A percentile compares a stretch with the other conserved stretches of the same genome.
Evolutionary conservation across 2,888 invertebrate genomes (phyloP).

Genomic region (Latrodectus elegans): DNA sequence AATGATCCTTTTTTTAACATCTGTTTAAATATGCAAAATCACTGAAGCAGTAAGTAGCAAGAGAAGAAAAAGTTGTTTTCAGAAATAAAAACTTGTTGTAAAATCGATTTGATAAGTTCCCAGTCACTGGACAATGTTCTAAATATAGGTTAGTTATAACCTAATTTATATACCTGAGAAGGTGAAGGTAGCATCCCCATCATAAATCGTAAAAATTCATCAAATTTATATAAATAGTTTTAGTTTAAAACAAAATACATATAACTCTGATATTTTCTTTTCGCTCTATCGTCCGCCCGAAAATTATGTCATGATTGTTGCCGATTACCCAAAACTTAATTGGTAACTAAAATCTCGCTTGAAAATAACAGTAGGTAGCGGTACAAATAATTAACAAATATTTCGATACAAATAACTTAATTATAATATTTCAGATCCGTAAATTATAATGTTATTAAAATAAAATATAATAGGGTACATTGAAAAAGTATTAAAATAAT

Average conservation of each 20-base stretch:
- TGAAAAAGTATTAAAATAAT: too few relatives aligned
- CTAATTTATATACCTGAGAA: conserved; percentile 46
- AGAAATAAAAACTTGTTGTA: background rate
- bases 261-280: conserved; percentile 19
- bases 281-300: conserved; percentile 59
- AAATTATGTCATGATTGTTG: conserved; percentile 31
- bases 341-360: too few relatives aligned
- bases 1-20: too few relatives aligned
- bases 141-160: background rate
- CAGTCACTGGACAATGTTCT: background rate
- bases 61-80: background rate
- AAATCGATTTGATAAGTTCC: background rate
- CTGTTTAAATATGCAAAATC: background rate
- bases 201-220: conserved; percentile 52
- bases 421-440: too few relatives aligned
- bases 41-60: background rate
- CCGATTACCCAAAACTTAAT: background rate
- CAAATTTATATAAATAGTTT: conserved; percentile 37
- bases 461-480: too few relatives aligned
- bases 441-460: too few relatives aligned
- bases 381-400: too few relatives aligned
- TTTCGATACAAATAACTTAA: too few relatives aligned
- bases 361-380: too few relatives aligned
- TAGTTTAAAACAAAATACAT: conserved; percentile 22
- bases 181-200: conserved; percentile 68